A percentile compares a stretch with the other conserved stretches of the same genome.
Conservation (phyloP, 1,140 invertebrate species). For the Brachionus asplanchnoidis region DNA sequence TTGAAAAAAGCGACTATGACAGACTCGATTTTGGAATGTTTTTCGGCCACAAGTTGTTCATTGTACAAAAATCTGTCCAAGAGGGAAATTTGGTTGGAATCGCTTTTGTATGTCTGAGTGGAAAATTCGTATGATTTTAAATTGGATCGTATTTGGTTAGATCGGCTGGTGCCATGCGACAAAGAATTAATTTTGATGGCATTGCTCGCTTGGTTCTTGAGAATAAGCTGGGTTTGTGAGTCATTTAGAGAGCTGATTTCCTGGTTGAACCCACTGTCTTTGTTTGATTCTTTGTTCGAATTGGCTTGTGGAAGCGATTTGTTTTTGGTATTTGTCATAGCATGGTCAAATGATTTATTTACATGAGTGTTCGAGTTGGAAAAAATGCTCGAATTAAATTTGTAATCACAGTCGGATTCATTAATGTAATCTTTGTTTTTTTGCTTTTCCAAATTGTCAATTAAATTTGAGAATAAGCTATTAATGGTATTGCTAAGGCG, state of each 20-base stretch:
- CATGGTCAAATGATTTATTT: constrained; percentile 10
- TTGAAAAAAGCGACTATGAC: not conserved
- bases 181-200: not conserved
- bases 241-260: not conserved
- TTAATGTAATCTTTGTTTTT: constrained; percentile 18
- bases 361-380: not conserved
- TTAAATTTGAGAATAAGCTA: constrained; percentile 25
- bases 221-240: not conserved
- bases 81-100: not conserved
- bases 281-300: constrained; percentile 13
- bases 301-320: not conserved
- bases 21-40: not conserved
- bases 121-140: not conserved
- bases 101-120: not conserved
- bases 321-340: not conserved
- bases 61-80: constrained; percentile 19
- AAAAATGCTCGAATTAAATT: not conserved
- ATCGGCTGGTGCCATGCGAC: not conserved
- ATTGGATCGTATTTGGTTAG: not conserved
- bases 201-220: not conserved
- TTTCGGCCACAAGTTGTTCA: constrained; percentile 23
- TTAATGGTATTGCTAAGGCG: constrained; percentile 23
- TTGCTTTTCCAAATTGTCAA: constrained; percentile 32
- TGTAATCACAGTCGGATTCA: not conserved
- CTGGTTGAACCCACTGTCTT: constrained; percentile 19